Percentiles rank a stretch among this genome's conserved stretches.
Evolutionary conservation across 2,113 vertebrate genomes (phyloP).

Genomic region (Acrocephalus arundinaceus): DNA sequence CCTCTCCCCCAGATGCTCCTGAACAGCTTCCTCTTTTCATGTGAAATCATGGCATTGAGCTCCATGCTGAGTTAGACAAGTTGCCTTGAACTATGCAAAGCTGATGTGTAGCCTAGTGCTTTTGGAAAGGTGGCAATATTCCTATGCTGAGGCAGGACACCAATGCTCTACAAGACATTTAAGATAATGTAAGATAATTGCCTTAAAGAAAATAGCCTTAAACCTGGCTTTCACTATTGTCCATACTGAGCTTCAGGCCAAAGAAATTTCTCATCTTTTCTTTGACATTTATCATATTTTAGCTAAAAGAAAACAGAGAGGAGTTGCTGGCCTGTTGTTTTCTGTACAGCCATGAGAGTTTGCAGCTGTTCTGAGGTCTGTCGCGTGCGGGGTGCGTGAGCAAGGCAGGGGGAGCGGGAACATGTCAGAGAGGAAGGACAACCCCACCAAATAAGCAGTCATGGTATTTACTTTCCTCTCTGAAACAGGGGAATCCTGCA

Average conservation of each 20-base stretch:
- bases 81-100: background rate
- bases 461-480: background rate
- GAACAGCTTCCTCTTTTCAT: background rate
- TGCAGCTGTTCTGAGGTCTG: conserved; percentile 18
- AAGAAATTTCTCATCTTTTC: background rate
- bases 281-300: conserved; percentile 5
- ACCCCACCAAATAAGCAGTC: background rate
- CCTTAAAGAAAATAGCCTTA: background rate
- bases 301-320: background rate
- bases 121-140: background rate
- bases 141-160: background rate
- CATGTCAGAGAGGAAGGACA: background rate
- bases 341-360: background rate
- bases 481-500: background rate
- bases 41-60: background rate
- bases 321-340: background rate
- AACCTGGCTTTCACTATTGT: background rate
- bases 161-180: background rate
- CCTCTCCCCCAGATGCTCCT: background rate
- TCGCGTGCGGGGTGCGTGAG: accelerated
- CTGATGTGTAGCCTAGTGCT: background rate
- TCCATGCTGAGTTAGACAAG: background rate
- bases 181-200: background rate
- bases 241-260: background rate
- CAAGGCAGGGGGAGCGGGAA: background rate